A percentile compares a stretch with the other conserved stretches of the same genome.
These are phyloP conservation scores for Amazona guildingii DNA, from an alignment of 2,113 vertebrate species.

Conservation along the genomic window DNA sequence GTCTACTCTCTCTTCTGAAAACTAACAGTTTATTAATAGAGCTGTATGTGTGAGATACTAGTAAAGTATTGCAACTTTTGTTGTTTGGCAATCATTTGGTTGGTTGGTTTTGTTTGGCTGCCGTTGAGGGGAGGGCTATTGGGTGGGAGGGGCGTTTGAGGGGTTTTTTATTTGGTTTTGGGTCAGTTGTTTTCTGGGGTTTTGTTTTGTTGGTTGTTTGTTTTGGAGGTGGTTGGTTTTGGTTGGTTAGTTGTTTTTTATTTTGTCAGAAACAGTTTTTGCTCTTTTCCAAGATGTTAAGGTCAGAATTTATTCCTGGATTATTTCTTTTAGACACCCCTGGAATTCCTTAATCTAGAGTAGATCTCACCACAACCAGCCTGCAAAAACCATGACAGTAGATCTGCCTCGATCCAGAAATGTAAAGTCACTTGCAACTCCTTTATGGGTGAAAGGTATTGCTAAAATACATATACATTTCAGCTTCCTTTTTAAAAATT, in stretches of 20 bases:
- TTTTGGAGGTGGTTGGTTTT: background rate
- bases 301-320: background rate
- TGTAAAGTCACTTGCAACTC: background rate
- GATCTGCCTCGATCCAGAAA: background rate
- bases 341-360: background rate
- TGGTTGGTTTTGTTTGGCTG: background rate
- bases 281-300: background rate
- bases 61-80: background rate
- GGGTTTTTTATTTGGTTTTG: background rate
- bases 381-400: background rate
- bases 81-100: background rate
- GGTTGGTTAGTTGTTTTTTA: background rate
- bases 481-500: background rate
- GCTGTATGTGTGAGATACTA: background rate
- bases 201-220: background rate
- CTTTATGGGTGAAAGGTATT: background rate
- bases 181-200: background rate
- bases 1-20: background rate
- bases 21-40: background rate
- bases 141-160: background rate
- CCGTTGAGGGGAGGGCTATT: background rate
- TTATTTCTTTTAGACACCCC: background rate
- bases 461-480: background rate
- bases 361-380: background rate
- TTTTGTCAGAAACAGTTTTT: background rate